These are phyloP conservation scores for Indicator indicator DNA, from an alignment of 2,113 vertebrate species.

Conservation along the genomic window DNA sequence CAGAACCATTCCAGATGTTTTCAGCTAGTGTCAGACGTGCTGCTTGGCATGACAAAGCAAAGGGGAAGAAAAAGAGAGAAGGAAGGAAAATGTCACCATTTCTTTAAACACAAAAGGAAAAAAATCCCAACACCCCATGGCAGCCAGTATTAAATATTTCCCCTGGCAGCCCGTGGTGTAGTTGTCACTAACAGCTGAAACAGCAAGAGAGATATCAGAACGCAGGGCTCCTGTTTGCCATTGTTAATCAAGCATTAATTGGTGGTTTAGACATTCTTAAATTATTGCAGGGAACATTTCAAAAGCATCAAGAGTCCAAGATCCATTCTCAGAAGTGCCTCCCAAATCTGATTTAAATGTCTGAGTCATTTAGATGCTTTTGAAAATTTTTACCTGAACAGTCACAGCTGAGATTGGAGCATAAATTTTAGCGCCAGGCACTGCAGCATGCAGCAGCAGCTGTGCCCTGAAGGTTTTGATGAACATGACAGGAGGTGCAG, in stretches of 20 bases:
- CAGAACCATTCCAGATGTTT: slow-evolving; percentile 72
- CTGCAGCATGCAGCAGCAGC: accelerated
- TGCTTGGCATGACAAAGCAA: slow-evolving; percentile 55
- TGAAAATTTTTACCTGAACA: slow-evolving; percentile 7
- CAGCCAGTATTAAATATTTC: slow-evolving; percentile 39
- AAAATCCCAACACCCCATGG: not conserved
- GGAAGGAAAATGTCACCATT: not conserved
- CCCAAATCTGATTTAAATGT: not conserved
- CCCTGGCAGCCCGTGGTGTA: not conserved
- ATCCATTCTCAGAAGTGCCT: slow-evolving; percentile 17
- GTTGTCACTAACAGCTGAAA: slow-evolving; percentile 53
- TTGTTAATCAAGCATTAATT: slow-evolving; percentile 57
- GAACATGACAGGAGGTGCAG: accelerated
- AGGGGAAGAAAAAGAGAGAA: not conserved
- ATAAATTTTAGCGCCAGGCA: not conserved
- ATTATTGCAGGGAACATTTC: slow-evolving; percentile 42
- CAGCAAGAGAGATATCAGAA: not conserved
- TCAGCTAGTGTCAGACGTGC: slow-evolving; percentile 26
- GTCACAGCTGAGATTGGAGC: slow-evolving; percentile 5
- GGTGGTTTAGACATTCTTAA: slow-evolving; percentile 47
- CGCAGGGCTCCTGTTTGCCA: slow-evolving; percentile 33
- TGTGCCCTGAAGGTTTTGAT: accelerated
- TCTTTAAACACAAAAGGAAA: slow-evolving; percentile 22
- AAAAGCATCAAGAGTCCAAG: slow-evolving; percentile 5
- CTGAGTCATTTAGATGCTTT: slow-evolving; percentile 2